phyloP scores from a whole-genome alignment of 2,797 vertebrate genomes.

The Tympanoctomys barrerae region DNA sequence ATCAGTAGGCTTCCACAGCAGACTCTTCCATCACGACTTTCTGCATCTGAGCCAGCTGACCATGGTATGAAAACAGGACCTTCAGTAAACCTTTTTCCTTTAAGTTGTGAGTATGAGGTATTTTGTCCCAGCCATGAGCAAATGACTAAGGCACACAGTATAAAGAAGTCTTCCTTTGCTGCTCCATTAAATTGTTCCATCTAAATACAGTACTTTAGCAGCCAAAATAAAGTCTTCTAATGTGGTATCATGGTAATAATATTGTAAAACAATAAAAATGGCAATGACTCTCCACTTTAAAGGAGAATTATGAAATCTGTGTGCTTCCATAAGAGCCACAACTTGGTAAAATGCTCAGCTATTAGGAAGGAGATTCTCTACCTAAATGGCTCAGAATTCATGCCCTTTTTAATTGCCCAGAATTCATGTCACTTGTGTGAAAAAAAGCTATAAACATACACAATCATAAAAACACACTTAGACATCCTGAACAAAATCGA shows the following conservation, averaged over 20 bases:
- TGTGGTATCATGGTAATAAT: constrained; percentile 1
- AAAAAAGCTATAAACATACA: constrained; percentile 88
- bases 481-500: constrained; percentile 89
- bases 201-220: constrained; percentile 21
- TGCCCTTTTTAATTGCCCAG: constrained; percentile 88
- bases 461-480: constrained; percentile 90
- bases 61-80: neutral
- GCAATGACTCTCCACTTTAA: neutral
- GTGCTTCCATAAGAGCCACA: constrained; percentile 68
- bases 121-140: neutral
- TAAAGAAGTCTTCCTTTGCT: neutral
- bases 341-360: constrained; percentile 74
- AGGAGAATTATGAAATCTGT: constrained; percentile 68
- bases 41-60: neutral
- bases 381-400: constrained; percentile 86
- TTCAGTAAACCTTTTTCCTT: neutral
- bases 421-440: constrained; percentile 88
- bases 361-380: constrained; percentile 85
- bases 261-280: constrained; percentile 35
- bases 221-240: constrained; percentile 47
- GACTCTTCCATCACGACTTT: neutral
- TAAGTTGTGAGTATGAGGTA: neutral
- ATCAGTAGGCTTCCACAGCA: neutral
- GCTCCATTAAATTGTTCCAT: constrained; percentile 40
- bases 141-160: neutral